Conservation (phyloP, 2,888 invertebrate species). For the Melinopterus prodromus region DNA sequence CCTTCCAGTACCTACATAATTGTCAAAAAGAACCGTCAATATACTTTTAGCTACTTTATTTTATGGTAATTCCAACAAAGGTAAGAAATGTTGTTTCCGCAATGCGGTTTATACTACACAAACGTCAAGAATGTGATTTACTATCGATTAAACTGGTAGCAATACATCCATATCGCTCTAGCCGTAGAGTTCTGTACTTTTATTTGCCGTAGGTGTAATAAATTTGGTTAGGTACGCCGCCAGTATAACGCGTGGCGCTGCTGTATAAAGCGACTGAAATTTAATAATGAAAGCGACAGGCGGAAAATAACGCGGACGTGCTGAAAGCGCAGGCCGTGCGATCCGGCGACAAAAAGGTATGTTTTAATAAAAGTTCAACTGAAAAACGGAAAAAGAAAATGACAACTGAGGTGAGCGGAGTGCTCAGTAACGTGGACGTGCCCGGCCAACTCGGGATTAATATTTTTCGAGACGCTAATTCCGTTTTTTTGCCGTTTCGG, state of each 20-base stretch:
- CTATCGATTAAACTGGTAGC: not conserved
- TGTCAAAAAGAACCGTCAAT: too few relatives aligned
- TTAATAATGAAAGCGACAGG: conserved; percentile 4
- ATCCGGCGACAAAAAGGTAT: not conserved
- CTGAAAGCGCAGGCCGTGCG: not conserved
- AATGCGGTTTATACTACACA: too few relatives aligned
- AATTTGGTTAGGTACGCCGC: not conserved
- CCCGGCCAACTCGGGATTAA: not conserved
- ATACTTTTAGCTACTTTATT: too few relatives aligned
- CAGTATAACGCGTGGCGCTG: not conserved
- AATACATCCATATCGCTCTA: not conserved
- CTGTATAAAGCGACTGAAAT: not conserved
- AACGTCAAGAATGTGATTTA: not conserved
- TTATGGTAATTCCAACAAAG: too few relatives aligned
- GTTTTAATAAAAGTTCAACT: not conserved
- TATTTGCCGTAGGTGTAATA: not conserved
- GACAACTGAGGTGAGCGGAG: not conserved
- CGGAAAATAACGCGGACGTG: not conserved
- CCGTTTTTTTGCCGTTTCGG: not conserved
- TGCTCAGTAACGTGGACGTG: not conserved
- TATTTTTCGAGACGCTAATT: not conserved
- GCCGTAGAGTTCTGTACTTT: not conserved
- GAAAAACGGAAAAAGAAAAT: not conserved
- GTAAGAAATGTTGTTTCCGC: too few relatives aligned
- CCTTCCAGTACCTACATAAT: too few relatives aligned